These are phyloP conservation scores for Microtus pennsylvanicus DNA, from an alignment of 2,113 vertebrate species.

Conservation along the genomic window DNA sequence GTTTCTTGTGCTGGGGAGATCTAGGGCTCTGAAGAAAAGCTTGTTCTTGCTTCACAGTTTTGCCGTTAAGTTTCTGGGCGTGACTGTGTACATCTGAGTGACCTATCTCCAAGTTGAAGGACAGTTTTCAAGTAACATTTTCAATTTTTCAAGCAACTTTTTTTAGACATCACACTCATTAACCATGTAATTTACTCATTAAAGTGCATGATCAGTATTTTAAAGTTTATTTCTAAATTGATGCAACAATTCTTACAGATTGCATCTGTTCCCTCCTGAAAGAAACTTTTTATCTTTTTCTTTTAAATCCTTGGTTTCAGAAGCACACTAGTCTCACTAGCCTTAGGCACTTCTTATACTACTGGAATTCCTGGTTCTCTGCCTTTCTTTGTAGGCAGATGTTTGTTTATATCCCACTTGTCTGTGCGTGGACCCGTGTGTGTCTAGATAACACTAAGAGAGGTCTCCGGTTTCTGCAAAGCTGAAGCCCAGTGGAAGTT, in stretches of 20 bases:
- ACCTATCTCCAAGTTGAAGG: not conserved
- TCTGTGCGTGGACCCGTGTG: not conserved
- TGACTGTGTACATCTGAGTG: not conserved
- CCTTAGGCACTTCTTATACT: not conserved
- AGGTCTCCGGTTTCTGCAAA: not conserved
- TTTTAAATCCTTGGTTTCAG: not conserved
- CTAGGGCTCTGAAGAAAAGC: not conserved
- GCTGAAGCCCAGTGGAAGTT: accelerated
- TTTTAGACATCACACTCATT: not conserved
- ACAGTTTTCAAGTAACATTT: not conserved
- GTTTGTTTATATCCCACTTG: not conserved
- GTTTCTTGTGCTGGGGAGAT: not conserved
- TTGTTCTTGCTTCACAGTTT: not conserved
- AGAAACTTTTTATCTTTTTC: not conserved
- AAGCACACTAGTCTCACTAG: not conserved
- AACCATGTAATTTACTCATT: not conserved
- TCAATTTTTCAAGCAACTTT: not conserved
- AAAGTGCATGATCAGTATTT: not conserved
- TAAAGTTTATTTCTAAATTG: not conserved
- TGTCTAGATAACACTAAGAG: not conserved
- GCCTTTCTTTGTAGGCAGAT: not conserved
- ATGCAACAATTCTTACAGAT: not conserved
- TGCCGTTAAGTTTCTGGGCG: not conserved
- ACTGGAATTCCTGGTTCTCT: not conserved
- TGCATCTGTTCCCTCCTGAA: not conserved